Conservation (phyloP, 1,140 invertebrate genomes). For the Drosophila melanica region DNA sequence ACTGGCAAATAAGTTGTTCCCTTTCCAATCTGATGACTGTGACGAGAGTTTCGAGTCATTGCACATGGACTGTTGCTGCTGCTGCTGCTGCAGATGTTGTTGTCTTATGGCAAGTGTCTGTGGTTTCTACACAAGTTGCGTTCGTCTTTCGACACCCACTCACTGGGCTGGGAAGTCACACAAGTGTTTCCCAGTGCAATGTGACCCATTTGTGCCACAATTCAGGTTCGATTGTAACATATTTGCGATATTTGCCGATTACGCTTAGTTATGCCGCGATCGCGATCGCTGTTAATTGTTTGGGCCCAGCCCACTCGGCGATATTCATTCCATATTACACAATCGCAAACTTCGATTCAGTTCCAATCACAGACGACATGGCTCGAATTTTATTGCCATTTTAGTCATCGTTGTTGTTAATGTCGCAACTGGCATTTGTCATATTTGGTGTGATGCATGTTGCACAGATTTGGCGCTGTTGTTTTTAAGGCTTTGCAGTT, state of each 20-base stretch:
- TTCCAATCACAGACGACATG: constrained; percentile 30
- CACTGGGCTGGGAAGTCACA: constrained; percentile 26
- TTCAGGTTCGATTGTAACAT: constrained; percentile 31
- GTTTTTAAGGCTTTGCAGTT: constrained; percentile 8
- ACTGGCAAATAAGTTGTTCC: background rate
- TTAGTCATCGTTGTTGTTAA: constrained; percentile 53
- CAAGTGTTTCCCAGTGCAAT: constrained; percentile 17
- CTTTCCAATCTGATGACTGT: constrained; percentile 3
- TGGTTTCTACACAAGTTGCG: background rate
- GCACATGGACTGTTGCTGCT: too few species aligned
- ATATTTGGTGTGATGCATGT: constrained; percentile 77
- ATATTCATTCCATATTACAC: constrained; percentile 60
- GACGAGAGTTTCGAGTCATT: background rate
- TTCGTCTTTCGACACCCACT: constrained; percentile 7
- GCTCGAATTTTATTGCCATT: constrained; percentile 63
- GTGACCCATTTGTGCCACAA: constrained; percentile 47
- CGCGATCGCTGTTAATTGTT: constrained; percentile 38
- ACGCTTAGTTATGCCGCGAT: constrained; percentile 48
- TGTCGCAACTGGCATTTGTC: constrained; percentile 79
- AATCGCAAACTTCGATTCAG: constrained; percentile 45
- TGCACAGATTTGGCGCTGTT: constrained; percentile 63
- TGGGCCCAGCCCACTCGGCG: constrained; percentile 1
- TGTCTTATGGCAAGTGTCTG: constrained; percentile 9
- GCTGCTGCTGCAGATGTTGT: background rate
- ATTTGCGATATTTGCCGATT: constrained; percentile 32